Percentiles rank a stretch among this genome's conserved stretches.
Conservation (phyloP, 1,140 invertebrate genomes). For the Microplitis mediator region DNA sequence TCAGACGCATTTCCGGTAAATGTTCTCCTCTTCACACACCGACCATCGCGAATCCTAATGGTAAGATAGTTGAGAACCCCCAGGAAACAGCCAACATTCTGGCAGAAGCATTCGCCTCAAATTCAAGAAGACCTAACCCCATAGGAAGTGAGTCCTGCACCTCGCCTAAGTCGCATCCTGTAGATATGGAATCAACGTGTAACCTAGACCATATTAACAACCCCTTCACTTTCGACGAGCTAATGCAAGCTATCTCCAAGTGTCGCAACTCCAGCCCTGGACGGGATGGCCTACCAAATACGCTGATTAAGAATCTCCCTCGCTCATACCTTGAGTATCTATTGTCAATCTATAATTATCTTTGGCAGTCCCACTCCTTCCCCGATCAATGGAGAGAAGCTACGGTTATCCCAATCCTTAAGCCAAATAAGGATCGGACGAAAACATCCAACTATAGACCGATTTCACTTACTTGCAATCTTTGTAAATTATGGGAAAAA, state of each 20-base stretch:
- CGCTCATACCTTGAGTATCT: not conserved
- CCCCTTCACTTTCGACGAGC: not conserved
- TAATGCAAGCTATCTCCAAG: not conserved
- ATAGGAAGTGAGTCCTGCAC: not conserved
- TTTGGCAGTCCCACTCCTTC: not conserved
- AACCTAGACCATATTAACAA: not conserved
- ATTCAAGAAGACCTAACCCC: conserved; percentile 38
- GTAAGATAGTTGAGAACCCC: not conserved
- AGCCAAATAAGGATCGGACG: not conserved
- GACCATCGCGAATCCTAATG: not conserved
- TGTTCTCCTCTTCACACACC: not conserved
- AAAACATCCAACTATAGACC: not conserved
- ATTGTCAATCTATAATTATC: not conserved
- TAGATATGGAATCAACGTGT: not conserved
- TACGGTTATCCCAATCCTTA: not conserved
- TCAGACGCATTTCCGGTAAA: conserved; percentile 17
- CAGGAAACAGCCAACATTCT: conserved; percentile 35
- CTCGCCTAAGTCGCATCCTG: not conserved
- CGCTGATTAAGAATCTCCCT: not conserved
- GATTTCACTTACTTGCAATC: not conserved
- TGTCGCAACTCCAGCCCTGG: not conserved
- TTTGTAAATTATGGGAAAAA: conserved; percentile 9
- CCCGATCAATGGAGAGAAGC: not conserved
- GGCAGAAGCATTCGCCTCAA: conserved; percentile 35
- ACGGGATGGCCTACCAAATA: not conserved